Base-by-base conservation (phyloP, 1,140 invertebrate genomes). In the Belonocnema kinseyi region DNA sequence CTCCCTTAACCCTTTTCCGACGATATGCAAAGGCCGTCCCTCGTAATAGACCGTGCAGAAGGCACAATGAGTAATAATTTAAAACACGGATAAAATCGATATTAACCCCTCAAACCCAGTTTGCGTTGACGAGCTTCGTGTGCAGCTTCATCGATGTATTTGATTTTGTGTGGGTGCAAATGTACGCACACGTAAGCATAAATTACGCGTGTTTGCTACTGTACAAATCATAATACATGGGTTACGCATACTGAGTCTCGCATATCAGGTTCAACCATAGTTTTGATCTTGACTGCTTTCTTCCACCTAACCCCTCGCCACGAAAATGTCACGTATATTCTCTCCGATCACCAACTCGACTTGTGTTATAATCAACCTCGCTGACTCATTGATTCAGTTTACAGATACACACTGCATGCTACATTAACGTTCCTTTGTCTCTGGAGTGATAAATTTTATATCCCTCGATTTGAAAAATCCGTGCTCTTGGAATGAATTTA, bases 81-180 rank as follows among this genome's bases (percentile, higher is more conserved):
- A 85, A 85, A 86, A 80, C 79, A 61, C 61, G 81, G 75, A 86
- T 86, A 84, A 86, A 86, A 86, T 86, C 85, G 80, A 87, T 86
- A 86, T 21, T 74, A 80, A 77, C 70, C 77, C 77, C 66, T 79
- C 77, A 74, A 56, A 74, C 74, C 78, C 52, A 72, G 74, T 77
- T 75, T 72, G 53, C 46, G 19, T 74, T 70, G 80, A 52, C 75
- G 51, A 75, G 61, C 53, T 58, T 70, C 72, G 72, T 75, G 73
- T 51, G 46, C 73, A 76, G 17, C 61, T 70, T 40, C 71, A 76
- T 74, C 72, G 14, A 72, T 52, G 77, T 40, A 72, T 77, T 75
- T 76, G 50, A 66, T 54, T 77, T 52, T 58, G 66, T 74, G 33
- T 66, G 74, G 46, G 40, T 76, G 72, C 56, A 77, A 54, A 66